A percentile compares a stretch with the other conserved stretches of the same genome.
These are phyloP conservation scores for Salarias fasciatus DNA, from an alignment of 2,797 vertebrate species.

Conservation along the genomic window DNA sequence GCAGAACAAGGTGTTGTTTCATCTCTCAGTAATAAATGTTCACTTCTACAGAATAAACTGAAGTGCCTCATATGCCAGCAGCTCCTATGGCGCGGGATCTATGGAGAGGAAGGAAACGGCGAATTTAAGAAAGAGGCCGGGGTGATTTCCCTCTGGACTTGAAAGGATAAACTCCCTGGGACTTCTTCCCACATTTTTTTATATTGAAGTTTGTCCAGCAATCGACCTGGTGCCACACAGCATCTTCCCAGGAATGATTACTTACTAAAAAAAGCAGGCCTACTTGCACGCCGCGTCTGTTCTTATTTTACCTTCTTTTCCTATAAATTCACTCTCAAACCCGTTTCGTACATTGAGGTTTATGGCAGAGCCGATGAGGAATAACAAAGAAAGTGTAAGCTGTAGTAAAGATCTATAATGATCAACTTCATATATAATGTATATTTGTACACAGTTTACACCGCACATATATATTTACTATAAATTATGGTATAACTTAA, in stretches of 20 bases:
- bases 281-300: slow-evolving; percentile 38
- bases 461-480: too few species aligned
- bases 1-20: background rate
- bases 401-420: too few species aligned
- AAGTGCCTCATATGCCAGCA: slow-evolving; percentile 7
- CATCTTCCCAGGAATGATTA: slow-evolving; percentile 59
- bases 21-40: slow-evolving; percentile 16
- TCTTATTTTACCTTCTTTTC: slow-evolving; percentile 6
- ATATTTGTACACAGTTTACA: too few species aligned
- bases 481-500: too few species aligned
- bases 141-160: slow-evolving; percentile 49
- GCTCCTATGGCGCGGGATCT: slow-evolving; percentile 2
- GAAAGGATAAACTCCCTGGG: slow-evolving; percentile 48
- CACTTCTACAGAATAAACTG: background rate
- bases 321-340: background rate
- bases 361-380: too few species aligned
- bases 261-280: slow-evolving; percentile 59
- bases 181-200: slow-evolving; percentile 35
- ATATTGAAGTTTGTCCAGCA: slow-evolving; percentile 47
- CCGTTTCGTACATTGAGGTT: too few species aligned
- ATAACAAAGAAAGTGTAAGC: too few species aligned
- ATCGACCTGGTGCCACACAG: slow-evolving; percentile 47
- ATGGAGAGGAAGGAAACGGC: slow-evolving; percentile 14
- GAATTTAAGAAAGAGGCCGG: slow-evolving; percentile 45
- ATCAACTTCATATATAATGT: too few species aligned